Conservation (phyloP, 1,140 invertebrate genomes). For the Zaprionus nigranus region DNA sequence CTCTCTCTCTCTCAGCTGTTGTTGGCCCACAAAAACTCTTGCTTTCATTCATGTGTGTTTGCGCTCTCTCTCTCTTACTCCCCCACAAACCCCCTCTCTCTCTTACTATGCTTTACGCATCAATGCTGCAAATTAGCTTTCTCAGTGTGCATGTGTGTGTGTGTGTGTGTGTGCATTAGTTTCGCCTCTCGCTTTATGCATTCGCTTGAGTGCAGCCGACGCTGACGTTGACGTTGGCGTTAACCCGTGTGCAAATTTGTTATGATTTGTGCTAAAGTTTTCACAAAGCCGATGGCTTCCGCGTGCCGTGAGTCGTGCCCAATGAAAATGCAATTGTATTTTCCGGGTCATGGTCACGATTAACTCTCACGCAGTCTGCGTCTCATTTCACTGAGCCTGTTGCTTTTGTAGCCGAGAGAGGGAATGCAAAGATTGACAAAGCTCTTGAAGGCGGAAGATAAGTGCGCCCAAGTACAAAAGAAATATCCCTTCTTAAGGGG, state of each 20-base stretch:
- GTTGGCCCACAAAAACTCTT: conserved; percentile 36
- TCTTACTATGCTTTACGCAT: conserved; percentile 47
- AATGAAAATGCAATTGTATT: conserved; percentile 54
- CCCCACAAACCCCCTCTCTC: no score
- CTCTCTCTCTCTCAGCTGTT: conserved; percentile 17
- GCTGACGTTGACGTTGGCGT: neutral
- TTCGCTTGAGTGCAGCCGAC: conserved; percentile 29
- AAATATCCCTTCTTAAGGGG: neutral
- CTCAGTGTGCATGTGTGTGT: conserved; percentile 34
- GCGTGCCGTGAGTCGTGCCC: conserved; percentile 9
- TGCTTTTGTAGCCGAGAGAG: neutral
- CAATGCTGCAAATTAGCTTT: conserved; percentile 64
- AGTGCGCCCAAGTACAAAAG: neutral
- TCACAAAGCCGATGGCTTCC: conserved; percentile 21
- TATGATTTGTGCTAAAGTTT: conserved; percentile 46
- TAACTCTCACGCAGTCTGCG: conserved; percentile 26
- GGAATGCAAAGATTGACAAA: conserved; percentile 3
- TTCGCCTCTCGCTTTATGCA: conserved; percentile 33
- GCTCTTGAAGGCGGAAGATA: neutral
- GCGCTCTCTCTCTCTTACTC: neutral
- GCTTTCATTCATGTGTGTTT: conserved; percentile 58
- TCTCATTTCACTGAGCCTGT: neutral
- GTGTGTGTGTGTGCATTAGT: conserved; percentile 40
- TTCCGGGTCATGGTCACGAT: conserved; percentile 59
- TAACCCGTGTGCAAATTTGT: conserved; percentile 45